Evolutionary conservation across 2,888 invertebrate species (phyloP).

Genomic region (Ectemnius cavifrons): DNA sequence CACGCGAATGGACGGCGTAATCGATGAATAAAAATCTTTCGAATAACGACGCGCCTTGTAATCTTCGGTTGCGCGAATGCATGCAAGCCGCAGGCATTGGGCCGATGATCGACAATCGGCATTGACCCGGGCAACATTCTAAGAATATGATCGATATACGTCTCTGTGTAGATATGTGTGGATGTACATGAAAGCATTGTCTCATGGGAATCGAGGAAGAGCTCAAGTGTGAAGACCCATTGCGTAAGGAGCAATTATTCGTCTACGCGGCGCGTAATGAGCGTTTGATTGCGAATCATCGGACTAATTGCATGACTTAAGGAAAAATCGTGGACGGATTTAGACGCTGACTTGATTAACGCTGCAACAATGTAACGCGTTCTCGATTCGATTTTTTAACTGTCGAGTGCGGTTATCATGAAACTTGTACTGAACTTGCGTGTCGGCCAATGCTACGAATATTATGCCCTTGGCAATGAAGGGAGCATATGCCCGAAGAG

Average conservation of each 20-base stretch:
- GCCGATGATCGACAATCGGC: neutral
- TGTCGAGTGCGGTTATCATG: no score
- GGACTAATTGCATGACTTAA: conserved; percentile 21
- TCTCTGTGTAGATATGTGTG: neutral
- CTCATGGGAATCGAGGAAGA: conserved; percentile 46
- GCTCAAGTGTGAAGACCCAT: conserved; percentile 25
- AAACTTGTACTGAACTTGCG: no score
- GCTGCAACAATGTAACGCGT: no score
- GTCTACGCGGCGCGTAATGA: conserved; percentile 18
- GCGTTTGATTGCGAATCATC: conserved; percentile 28
- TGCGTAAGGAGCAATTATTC: conserved; percentile 9
- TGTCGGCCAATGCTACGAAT: no score
- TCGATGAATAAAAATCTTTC: conserved; percentile 3
- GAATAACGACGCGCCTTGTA: neutral
- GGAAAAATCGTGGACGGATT: neutral
- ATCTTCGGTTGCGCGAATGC: neutral
- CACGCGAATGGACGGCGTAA: conserved; percentile 1
- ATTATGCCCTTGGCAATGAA: no score
- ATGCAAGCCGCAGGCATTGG: neutral
- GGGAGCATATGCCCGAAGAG: no score
- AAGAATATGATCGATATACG: no score
- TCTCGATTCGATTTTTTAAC: no score
- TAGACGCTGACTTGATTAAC: neutral
- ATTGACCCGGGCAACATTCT: no score
- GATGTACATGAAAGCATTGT: conserved; percentile 39